phyloP scores from a whole-genome alignment of 2,888 invertebrate genomes.

The Drosophila barbarae region DNA sequence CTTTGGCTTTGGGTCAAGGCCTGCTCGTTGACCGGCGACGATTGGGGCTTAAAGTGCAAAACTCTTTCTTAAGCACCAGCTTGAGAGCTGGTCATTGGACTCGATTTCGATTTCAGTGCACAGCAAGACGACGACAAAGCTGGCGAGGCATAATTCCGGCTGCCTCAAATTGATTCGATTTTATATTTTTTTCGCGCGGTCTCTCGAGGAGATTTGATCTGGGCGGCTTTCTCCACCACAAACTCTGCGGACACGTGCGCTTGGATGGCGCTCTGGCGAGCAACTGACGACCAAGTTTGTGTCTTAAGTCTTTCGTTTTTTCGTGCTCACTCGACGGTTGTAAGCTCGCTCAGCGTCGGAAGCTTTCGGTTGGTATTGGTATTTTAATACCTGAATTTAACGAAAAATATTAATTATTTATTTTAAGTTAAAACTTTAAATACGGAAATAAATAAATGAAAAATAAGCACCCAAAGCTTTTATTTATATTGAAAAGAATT shows the following conservation, averaged over 20 bases:
- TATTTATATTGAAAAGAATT: neutral
- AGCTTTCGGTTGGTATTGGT: conserved; percentile 26
- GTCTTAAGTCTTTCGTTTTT: conserved; percentile 63
- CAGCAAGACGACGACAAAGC: conserved; percentile 46
- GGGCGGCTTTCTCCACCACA: conserved; percentile 18
- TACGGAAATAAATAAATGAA: neutral
- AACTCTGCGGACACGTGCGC: conserved; percentile 48
- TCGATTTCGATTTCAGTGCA: conserved; percentile 58
- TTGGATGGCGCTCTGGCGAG: conserved; percentile 60
- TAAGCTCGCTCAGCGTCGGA: conserved; percentile 8
- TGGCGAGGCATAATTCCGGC: conserved; percentile 67
- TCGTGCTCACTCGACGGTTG: conserved; percentile 10
- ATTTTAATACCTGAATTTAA: neutral
- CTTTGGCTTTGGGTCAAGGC: conserved; percentile 55
- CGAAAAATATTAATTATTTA: accelerated
- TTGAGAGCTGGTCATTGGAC: conserved; percentile 67
- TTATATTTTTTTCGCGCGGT: conserved; percentile 25
- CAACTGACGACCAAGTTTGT: conserved; percentile 64
- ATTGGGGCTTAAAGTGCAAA: conserved; percentile 29
- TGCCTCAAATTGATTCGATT: conserved; percentile 35
- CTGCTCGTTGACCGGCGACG: conserved; percentile 45
- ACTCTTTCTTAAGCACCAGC: conserved; percentile 39
- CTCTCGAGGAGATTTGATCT: conserved; percentile 1
- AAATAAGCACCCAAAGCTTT: too few species aligned
- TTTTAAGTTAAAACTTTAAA: neutral